Base-by-base conservation (phyloP, 1,140 invertebrate species). In the Drosophila melanica region DNA sequence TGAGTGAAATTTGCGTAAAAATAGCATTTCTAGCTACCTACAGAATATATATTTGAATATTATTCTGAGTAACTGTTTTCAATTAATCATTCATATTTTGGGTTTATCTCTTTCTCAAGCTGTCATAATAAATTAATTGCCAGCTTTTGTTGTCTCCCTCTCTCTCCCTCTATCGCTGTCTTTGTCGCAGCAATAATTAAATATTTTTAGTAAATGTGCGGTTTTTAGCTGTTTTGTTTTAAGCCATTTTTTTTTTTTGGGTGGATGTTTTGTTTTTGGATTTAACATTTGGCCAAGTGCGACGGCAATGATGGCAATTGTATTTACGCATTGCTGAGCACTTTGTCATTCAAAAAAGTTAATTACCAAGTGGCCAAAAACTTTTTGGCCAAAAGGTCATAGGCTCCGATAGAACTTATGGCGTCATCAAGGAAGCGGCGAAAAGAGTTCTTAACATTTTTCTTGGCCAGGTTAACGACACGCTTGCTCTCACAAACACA, bases 291-390 rank as follows among this genome's bases (percentile, higher is more conserved):
- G 44, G 70, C 71, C 47, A 82, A 75, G 57, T 48, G 51, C 64
- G 63, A 73, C 70, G 48, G 53, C 59, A 65, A 75, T 76, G 74
- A 69, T 68, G 58, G 74, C 77, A 79, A 81, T 81, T 90, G 67
- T 62, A 86, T 90, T 90, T 90, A 90, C 87, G 87, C 82, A 90
- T 90, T 90, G 87, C 72, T 90, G 87, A 89, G 44, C 89, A 90
- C 89, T 90, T 89, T 90, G 87, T 90, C 87, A 84, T 89, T 80
- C 30, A 54, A 60, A 63, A 79, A 72, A 70, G 60, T 33, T 59
- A 60, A 62, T 75, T 78, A 71, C 14, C 62, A 70, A 70, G 64
- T 50, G 50, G 45, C 62, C 30, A 65, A 72, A 68, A 63, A 35
- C 63, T 66, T 66, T 59, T 66, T 59, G 50, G 14, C 16, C 53